Percentiles rank a stretch among this genome's conserved stretches.
Conservation (phyloP, 2,113 vertebrate species). For the Cryptomyrus ogoouensis region DNA sequence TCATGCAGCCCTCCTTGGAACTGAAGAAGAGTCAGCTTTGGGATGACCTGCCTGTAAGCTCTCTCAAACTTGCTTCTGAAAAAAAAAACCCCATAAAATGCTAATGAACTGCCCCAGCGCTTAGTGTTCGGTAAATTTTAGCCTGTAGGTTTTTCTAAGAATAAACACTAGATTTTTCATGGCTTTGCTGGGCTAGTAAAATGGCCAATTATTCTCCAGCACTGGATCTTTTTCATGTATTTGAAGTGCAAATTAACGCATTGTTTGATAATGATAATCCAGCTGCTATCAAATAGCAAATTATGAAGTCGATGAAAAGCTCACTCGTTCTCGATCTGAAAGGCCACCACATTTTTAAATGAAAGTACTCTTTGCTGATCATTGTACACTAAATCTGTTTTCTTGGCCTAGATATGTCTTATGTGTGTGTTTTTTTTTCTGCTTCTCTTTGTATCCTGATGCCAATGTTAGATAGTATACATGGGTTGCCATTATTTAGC, state of each 20-base stretch:
- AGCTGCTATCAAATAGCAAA: conserved; percentile 1
- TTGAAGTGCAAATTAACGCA: conserved; percentile 32
- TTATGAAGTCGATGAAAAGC: conserved; percentile 17
- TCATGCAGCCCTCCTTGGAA: conserved; percentile 89
- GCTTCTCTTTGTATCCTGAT: neutral
- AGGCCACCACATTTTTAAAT: neutral
- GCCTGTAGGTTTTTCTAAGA: neutral
- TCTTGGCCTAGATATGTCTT: neutral
- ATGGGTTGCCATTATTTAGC: neutral
- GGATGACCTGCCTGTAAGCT: conserved; percentile 88
- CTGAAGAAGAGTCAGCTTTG: conserved; percentile 95
- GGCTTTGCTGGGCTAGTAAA: neutral
- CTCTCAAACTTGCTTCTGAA: neutral
- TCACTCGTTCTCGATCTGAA: neutral
- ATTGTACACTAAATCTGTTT: neutral
- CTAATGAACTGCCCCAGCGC: neutral
- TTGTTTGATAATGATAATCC: conserved; percentile 17
- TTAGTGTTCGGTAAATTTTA: neutral
- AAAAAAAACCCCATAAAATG: neutral
- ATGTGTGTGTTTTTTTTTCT: neutral
- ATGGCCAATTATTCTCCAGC: neutral
- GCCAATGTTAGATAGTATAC: neutral
- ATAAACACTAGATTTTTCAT: neutral
- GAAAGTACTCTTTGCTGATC: neutral
- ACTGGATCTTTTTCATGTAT: neutral